A percentile compares a stretch with the other conserved stretches of the same genome.
These are phyloP conservation scores for Torymus aiolomorphi DNA, from an alignment of 2,888 invertebrate species.

Conservation along the genomic window DNA sequence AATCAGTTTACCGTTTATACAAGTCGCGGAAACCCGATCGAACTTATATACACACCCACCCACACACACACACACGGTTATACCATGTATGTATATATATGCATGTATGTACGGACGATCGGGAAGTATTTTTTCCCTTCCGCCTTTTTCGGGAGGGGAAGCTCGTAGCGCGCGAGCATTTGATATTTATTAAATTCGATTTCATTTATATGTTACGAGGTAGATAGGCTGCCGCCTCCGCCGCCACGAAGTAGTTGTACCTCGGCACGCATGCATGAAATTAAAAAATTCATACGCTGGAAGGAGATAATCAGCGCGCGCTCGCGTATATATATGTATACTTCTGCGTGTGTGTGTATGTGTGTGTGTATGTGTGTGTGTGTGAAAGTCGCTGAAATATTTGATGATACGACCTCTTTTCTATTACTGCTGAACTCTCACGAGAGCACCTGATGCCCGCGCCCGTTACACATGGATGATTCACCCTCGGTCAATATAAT, in stretches of 20 bases:
- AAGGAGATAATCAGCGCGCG: constrained; percentile 21
- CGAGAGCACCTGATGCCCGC: no score
- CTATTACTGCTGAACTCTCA: constrained; percentile 16
- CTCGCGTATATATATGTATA: background rate
- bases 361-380: background rate
- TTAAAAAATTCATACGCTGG: constrained; percentile 50
- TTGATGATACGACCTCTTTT: background rate
- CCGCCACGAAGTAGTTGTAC: no score
- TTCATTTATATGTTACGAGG: constrained; percentile 34
- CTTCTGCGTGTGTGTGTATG: background rate
- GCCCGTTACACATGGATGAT: no score
- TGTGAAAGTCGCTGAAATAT: background rate
- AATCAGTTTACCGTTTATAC: constrained; percentile 23
- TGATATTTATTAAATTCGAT: constrained; percentile 53
- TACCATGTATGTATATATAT: no score
- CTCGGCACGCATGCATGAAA: constrained; percentile 23
- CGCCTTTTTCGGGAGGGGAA: background rate
- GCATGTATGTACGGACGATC: background rate
- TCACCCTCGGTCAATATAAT: no score
- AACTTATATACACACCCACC: no score
- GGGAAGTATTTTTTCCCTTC: background rate
- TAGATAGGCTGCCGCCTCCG: background rate
- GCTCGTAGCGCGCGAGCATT: constrained; percentile 2
- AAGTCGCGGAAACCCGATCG: background rate
- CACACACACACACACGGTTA: no score